Evolutionary conservation across 2,113 vertebrate genomes (phyloP), one percentile per base, ranked within the genome.

Genomic region (Capreolus pygargus): DNA sequence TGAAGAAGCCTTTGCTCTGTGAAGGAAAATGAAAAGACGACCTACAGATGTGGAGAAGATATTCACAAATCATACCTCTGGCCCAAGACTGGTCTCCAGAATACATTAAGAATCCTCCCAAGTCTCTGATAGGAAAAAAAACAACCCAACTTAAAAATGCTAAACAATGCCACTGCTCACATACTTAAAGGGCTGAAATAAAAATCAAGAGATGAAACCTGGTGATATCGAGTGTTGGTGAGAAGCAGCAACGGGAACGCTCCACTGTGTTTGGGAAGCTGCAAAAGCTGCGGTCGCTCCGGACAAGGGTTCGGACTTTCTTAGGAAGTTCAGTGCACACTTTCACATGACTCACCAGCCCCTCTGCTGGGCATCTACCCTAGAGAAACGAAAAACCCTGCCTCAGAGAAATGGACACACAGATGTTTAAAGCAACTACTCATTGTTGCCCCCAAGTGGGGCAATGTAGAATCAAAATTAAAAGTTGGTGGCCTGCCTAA

Each of bases 1-100:
- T 5, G 6, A 23, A 39, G 39, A 7, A 5, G 1, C 4, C 10
- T 15, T 4, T 21, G 10, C 28, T 39, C 17, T 14, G 3, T 15
- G 50, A 57, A 55, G 39, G 15, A 36, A 28, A 60, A 39, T 12
- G 15, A 17, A 52, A 67, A 25, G 61, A n/a, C 8, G 2, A 54
- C 30, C 47, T 52, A 0, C 79, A 54, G 79, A 82, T 0, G 30
- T 3, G 6, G 79, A 33, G 78, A 81, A 13, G 47, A 12, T 4
- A 13, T 6, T 52, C 30, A 1, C 78, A 13, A 7, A n/a, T 23
- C 10, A 1, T 7, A 2, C 9, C 50, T 52, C 19, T 54, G 47
- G 17, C 79, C 9, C 9, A 2, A n/a, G 61, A 39, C 14, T 16
- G 6, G 64, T 13, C 25, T 89, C 47, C 61, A 43, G 64, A 5